phyloP scores from a whole-genome alignment of 1,140 invertebrate genomes.

The Maconellicoccus hirsutus region DNA sequence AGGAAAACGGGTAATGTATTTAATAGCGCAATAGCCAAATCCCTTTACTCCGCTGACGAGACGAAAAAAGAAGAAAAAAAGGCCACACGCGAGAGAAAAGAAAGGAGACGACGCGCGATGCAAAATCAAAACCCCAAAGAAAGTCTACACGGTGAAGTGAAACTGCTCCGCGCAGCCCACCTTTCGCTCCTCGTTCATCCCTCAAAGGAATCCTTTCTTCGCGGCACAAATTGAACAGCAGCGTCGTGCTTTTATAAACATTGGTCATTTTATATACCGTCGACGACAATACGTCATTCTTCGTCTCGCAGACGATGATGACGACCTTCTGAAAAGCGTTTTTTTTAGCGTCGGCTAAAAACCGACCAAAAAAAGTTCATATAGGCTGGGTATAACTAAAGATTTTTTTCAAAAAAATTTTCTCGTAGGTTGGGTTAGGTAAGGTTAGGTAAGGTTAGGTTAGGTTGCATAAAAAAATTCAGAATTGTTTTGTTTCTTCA shows the following conservation, averaged over 20 bases:
- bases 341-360: too few species aligned
- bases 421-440: too few species aligned
- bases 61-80: neutral
- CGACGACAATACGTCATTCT: neutral
- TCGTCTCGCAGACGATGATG: too few species aligned
- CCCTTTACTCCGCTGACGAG: neutral
- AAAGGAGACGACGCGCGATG: neutral
- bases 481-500: too few species aligned
- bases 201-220: neutral
- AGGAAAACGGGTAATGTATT: constrained; percentile 2
- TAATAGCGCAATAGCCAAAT: neutral
- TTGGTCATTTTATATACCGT: neutral
- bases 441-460: too few species aligned
- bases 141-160: neutral
- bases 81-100: neutral
- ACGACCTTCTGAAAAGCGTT: too few species aligned
- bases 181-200: neutral
- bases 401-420: too few species aligned
- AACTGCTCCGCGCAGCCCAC: neutral
- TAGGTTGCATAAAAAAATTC: too few species aligned
- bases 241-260: constrained; percentile 6
- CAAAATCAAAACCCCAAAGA: neutral
- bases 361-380: too few species aligned
- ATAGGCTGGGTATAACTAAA: too few species aligned
- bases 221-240: neutral